Conservation (phyloP, 2,888 invertebrate species). For the Calameuta filiformis region DNA sequence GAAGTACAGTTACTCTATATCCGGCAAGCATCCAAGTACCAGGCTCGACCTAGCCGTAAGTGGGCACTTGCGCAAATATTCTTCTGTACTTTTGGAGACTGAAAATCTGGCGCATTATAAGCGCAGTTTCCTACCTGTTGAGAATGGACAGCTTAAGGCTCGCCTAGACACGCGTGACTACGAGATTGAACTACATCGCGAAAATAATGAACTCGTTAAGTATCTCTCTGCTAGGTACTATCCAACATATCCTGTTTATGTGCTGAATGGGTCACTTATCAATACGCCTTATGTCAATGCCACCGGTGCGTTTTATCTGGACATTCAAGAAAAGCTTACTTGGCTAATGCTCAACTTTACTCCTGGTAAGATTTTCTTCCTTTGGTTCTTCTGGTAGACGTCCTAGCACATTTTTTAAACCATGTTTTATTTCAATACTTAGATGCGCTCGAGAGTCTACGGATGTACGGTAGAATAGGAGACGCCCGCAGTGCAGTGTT, state of each 20-base stretch:
- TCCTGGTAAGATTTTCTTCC: conserved; percentile 60
- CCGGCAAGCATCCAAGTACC: conserved; percentile 77
- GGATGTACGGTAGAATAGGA: conserved; percentile 80
- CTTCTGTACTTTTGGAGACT: conserved; percentile 45
- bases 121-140: conserved; percentile 69
- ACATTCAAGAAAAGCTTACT: conserved; percentile 71
- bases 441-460: conserved; percentile 75
- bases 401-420: neutral
- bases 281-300: conserved; percentile 72
- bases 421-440: conserved; percentile 3
- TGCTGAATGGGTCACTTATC: conserved; percentile 71
- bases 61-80: conserved; percentile 53
- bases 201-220: conserved; percentile 67
- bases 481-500: conserved; percentile 81
- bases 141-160: conserved; percentile 69
- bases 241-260: conserved; percentile 68
- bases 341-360: conserved; percentile 78
- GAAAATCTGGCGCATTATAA: conserved; percentile 69
- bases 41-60: conserved; percentile 73
- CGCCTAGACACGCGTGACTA: conserved; percentile 70
- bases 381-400: neutral
- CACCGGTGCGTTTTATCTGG: conserved; percentile 71
- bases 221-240: conserved; percentile 70
- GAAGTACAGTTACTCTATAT: conserved; percentile 76
- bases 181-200: conserved; percentile 72